Base-by-base conservation (phyloP, 2,888 invertebrate species). In the Diloba caeruleocephala region DNA sequence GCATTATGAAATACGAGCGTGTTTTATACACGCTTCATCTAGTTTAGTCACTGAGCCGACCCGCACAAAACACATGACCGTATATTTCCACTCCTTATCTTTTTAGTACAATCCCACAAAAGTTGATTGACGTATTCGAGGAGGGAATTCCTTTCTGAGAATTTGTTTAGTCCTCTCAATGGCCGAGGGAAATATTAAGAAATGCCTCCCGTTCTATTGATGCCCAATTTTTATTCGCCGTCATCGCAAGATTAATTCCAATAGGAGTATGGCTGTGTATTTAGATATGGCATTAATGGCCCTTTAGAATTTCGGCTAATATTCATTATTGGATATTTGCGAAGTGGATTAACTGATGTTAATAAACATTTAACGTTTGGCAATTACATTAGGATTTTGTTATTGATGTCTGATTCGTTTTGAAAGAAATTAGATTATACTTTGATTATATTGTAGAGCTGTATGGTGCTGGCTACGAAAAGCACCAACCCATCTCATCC, bases 151-250 rank as follows among this genome's bases (percentile, higher is more conserved):
- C 79, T 79, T 85, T 85, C 79, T 78, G 76, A 75, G 82, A 88
- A 86, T 88, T 89, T 89, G 86, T 85, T 88, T 86, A 87, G 86
- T 83, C 71, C 80, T 76, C 72, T 80, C 82, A 84, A 85, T 82
- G 69, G 75, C 50, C 69, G 63, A 73, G 72, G 79, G 78, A 84
- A 82, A 84, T 87, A 84, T 84, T 82, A 79, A 78, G 82, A 78
- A 82, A 85, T 82, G 79, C 74, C 78, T 78, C 55, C 76, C 61
- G 67, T 54, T 71, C 76, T 51, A 81, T 81, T 83, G 76, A 82
- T 63, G 67, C 45, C 75, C 61, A 68, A 75, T 74, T 78, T 76
- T 78, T 75, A 75, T 78, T 73, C 70, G 63, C 55, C 61, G 73
- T 73, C 73, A 76, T 83, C 75, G 64, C 62, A 53, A 74, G 76